Evolutionary conservation across 2,888 invertebrate genomes (phyloP).

Genomic region (Hydriomena furcata): DNA sequence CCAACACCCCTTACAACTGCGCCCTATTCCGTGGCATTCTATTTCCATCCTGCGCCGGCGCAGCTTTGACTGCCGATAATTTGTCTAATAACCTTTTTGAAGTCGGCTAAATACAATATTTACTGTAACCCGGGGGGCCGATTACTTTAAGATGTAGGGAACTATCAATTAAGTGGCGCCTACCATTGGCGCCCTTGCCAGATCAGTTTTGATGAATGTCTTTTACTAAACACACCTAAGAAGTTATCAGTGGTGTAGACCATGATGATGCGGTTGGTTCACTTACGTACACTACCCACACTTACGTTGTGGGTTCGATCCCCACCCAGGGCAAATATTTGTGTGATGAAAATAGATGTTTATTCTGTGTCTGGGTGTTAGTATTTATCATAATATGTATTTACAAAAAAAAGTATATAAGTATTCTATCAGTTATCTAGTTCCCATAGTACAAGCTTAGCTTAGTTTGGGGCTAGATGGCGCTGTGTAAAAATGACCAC

Average conservation of each 20-base stretch:
- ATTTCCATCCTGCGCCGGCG: constrained; percentile 22
- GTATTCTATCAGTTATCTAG: too few species aligned
- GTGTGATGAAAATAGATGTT: too few species aligned
- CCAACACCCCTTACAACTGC: constrained; percentile 12
- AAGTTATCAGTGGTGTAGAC: constrained; percentile 4
- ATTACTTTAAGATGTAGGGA: constrained; percentile 67
- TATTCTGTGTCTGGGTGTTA: too few species aligned
- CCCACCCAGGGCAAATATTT: too few species aligned
- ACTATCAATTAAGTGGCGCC: constrained; percentile 80
- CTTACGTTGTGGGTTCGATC: too few species aligned
- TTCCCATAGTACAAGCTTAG: too few species aligned
- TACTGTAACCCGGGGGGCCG: constrained; percentile 62
- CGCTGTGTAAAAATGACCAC: too few species aligned
- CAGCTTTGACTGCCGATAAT: constrained; percentile 24
- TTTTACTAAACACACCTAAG: constrained; percentile 29
- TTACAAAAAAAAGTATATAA: too few species aligned
- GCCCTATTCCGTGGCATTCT: constrained; percentile 11
- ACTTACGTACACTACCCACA: too few species aligned
- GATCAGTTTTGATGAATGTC: constrained; percentile 34
- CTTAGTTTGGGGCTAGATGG: too few species aligned
- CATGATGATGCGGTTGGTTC: not conserved
- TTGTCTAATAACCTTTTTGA: constrained; percentile 27
- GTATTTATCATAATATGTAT: too few species aligned
- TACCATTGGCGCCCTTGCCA: constrained; percentile 40
- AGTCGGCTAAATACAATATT: constrained; percentile 66